These are phyloP conservation scores for Sinodicranocentrus sp. DNA, from an alignment of 2,888 invertebrate genomes.

Conservation along the genomic window DNA sequence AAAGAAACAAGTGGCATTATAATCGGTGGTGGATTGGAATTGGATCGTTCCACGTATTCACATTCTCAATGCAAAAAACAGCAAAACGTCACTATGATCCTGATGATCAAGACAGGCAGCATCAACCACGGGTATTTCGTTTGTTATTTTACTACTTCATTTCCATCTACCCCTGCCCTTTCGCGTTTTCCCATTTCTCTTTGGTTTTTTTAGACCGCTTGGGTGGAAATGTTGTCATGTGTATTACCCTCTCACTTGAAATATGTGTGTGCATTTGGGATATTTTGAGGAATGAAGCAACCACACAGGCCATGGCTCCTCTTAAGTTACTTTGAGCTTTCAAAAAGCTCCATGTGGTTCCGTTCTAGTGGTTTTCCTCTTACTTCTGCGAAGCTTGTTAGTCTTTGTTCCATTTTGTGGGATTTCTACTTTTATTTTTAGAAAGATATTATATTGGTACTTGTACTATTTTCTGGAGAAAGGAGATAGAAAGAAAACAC, in stretches of 20 bases:
- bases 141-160: not conserved
- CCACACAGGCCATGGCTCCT: slow-evolving; percentile 18
- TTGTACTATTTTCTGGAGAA: not conserved
- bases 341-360: slow-evolving; percentile 5
- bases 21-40: too few relatives aligned
- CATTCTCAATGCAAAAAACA: too few relatives aligned
- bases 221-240: not conserved
- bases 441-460: too few relatives aligned
- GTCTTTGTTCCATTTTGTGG: too few relatives aligned
- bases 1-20: too few relatives aligned
- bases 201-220: not conserved
- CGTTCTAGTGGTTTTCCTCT: too few relatives aligned
- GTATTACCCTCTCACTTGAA: not conserved
- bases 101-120: too few relatives aligned
- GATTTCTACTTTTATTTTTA: too few relatives aligned
- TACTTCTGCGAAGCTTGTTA: too few relatives aligned
- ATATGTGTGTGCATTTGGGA: not conserved
- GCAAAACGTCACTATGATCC: too few relatives aligned
- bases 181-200: not conserved
- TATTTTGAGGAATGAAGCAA: not conserved
- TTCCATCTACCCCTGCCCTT: not conserved
- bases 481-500: not conserved
- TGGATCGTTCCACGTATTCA: too few relatives aligned
- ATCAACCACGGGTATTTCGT: too few relatives aligned
- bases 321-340: slow-evolving; percentile 1